These are phyloP conservation scores for Hepsetus odoe DNA, from an alignment of 2,113 vertebrate genomes.

Conservation along the genomic window DNA sequence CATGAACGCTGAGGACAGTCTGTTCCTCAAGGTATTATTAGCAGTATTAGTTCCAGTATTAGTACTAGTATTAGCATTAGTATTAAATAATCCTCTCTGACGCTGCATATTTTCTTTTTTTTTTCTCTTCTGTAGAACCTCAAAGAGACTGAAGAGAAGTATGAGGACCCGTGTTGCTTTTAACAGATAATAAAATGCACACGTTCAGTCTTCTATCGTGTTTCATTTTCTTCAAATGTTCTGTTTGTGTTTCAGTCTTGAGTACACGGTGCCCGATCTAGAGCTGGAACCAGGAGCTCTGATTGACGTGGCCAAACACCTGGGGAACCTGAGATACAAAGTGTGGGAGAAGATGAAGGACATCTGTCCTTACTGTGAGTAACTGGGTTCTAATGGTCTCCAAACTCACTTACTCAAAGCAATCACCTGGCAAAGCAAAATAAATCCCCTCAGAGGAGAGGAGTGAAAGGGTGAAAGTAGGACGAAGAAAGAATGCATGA, in stretches of 20 bases:
- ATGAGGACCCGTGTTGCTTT: too few relatives aligned
- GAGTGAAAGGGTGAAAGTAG: too few relatives aligned
- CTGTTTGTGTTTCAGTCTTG: background rate
- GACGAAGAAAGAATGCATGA: too few relatives aligned
- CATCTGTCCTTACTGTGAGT: conserved; percentile 58
- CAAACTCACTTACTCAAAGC: background rate
- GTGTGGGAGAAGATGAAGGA: conserved; percentile 64
- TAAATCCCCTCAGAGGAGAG: too few relatives aligned
- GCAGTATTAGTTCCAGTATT: background rate
- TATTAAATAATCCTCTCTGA: background rate
- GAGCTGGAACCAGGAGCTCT: conserved; percentile 34
- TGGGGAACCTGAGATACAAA: conserved; percentile 52
- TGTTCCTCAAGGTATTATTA: conserved; percentile 18
- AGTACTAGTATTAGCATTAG: background rate
- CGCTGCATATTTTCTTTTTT: background rate
- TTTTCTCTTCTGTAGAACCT: conserved; percentile 44
- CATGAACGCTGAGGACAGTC: conserved; percentile 11
- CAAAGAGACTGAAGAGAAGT: conserved; percentile 47
- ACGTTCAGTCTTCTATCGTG: too few relatives aligned
- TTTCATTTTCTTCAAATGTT: background rate
- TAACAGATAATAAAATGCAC: too few relatives aligned
- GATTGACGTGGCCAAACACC: conserved; percentile 57
- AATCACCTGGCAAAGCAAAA: too few relatives aligned
- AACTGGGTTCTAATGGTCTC: background rate
- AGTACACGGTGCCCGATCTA: background rate